These are phyloP conservation scores for Dasypus novemcinctus DNA, from an alignment of 2,113 vertebrate species.

Conservation along the genomic window DNA sequence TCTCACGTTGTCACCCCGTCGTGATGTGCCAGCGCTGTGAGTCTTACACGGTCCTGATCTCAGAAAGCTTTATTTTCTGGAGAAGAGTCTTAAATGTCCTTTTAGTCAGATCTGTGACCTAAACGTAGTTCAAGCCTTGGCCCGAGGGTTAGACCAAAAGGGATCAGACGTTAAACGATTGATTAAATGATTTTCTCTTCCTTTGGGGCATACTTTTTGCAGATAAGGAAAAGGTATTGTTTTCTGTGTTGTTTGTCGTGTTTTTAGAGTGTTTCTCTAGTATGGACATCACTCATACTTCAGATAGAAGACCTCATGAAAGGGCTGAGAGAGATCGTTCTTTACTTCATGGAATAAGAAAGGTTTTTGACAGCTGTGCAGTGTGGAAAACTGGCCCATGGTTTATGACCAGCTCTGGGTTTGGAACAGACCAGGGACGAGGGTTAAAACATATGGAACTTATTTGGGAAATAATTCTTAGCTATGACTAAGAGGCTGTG, in stretches of 20 bases:
- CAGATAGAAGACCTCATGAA: conserved; percentile 73
- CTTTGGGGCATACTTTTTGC: not conserved
- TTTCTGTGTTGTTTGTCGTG: conserved; percentile 12
- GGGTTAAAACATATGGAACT: conserved; percentile 87
- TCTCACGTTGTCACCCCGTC: rapidly evolving
- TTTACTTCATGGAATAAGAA: conserved; percentile 64
- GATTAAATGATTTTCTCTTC: conserved; percentile 41
- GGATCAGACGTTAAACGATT: conserved; percentile 42
- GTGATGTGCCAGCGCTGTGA: not conserved
- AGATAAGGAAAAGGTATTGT: not conserved
- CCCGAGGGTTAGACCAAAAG: not conserved
- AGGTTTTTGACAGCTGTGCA: conserved; percentile 74
- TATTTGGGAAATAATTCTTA: conserved; percentile 88
- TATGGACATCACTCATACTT: conserved; percentile 45
- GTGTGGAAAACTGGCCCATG: conserved; percentile 54
- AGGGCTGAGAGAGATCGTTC: conserved; percentile 47
- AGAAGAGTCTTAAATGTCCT: not conserved
- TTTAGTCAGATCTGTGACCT: not conserved
- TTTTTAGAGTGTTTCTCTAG: conserved; percentile 51
- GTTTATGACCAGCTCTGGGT: conserved; percentile 72
- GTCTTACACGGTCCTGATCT: not conserved
- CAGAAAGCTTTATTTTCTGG: conserved; percentile 22
- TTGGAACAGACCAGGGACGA: conserved; percentile 70
- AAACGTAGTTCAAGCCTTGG: not conserved
- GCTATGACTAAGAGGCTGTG: conserved; percentile 81